Base-by-base conservation (phyloP, 2,797 vertebrate genomes). In the Danio aesculapii region DNA sequence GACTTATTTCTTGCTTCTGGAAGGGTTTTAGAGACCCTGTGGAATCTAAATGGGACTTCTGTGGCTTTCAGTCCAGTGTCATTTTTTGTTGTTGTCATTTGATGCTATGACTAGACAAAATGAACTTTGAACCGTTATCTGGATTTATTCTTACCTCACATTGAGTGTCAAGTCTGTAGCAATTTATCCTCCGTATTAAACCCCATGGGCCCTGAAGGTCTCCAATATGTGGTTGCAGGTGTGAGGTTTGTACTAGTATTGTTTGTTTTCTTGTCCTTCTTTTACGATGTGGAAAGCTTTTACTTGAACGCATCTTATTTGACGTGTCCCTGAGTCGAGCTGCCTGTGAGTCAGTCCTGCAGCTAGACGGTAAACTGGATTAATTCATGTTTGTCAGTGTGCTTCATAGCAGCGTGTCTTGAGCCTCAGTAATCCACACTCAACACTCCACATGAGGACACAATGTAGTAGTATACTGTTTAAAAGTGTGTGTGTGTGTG, bases 381-480 rank as follows among this genome's bases (percentile, higher is more conserved):
- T 79, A 79, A 59, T 79, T 62, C 66, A 47, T 70, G 46, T 78
- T 59, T 69, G 55, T 70, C 66, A 70, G 16, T 7, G 46, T 61
- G 55, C 30, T 66, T 78, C 66, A 59, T 41, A 50, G 55, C 57
- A 50, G 55, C 30, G 16, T 30, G 6, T 70, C 57, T 30, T 44
- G 66, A 79, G 44, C n/a, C 16, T 49, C 66, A 19, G 21, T 79
- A 61, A 79, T 49, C 63, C 44, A 39, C 14, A 30, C 70, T 49
- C 44, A 69, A n/a, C 14, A 12, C 16, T 61, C 21, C 61, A 49
- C 72, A 49, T 13, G 9, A 61, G 57, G 58, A 11, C n/a, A 59
- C 64, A 49, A 3, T 30, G 30, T 30, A 30, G 30, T 30, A 30
- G 30, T 49, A 44, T n/a, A n/a, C 43, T 8, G 6, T 55, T 55